A percentile compares a stretch with the other conserved stretches of the same genome.
Evolutionary conservation across 2,797 vertebrate genomes (phyloP).

Genomic region (Serranus cabrilla): DNA sequence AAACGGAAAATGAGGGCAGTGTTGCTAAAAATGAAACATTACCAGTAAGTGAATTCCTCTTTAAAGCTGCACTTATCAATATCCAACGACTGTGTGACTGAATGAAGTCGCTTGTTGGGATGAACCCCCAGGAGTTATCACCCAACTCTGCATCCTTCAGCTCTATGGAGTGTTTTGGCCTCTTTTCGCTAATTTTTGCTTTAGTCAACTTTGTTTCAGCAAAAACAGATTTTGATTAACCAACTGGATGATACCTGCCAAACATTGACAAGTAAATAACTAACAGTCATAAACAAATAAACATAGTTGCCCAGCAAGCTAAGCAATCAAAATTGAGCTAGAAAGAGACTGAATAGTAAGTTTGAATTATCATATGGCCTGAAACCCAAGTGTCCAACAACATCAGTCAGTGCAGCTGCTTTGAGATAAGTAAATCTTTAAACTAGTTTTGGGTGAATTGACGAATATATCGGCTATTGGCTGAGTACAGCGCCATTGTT

Average conservation of each 20-base stretch:
- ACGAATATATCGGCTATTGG: no score
- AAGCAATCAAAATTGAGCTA: conserved; percentile 2
- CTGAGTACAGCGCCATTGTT: no score
- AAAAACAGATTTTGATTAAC: background rate
- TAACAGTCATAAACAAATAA: background rate
- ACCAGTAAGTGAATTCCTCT: background rate
- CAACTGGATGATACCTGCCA: background rate
- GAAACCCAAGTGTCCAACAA: background rate
- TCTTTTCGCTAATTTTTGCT: background rate
- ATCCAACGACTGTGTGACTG: background rate
- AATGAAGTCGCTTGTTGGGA: background rate
- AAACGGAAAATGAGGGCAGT: background rate
- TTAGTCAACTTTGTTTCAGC: background rate
- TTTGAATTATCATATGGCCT: background rate
- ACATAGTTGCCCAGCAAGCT: background rate
- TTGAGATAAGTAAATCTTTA: background rate
- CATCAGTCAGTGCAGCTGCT: background rate
- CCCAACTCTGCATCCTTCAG: background rate
- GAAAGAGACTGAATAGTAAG: background rate
- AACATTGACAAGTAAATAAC: no score
- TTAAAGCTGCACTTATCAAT: conserved; percentile 12
- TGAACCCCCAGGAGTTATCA: background rate
- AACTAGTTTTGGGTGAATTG: no score
- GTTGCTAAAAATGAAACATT: conserved; percentile 2
- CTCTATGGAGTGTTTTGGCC: background rate